Percentiles rank a stretch among this genome's conserved stretches.
Evolutionary conservation across 2,113 vertebrate genomes (phyloP).

Genomic region (Trachemys scripta): DNA sequence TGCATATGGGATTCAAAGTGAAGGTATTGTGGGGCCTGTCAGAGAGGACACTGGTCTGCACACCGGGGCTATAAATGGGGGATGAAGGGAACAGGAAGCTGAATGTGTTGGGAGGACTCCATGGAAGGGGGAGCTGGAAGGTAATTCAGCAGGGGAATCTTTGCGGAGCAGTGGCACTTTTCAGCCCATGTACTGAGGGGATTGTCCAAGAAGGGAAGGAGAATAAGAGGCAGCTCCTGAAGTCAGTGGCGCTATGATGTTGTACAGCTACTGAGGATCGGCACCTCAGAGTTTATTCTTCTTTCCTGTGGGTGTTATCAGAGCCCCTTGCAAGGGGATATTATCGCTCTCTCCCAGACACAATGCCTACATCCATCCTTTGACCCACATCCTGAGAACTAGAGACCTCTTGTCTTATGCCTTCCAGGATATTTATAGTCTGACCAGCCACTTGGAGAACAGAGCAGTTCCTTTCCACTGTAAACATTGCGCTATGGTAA

Average conservation of each 20-base stretch:
- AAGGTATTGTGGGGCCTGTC: not conserved
- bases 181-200: not conserved
- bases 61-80: accelerated
- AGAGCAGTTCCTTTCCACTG: conserved; percentile 62
- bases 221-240: conserved; percentile 2
- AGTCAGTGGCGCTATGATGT: not conserved
- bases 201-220: conserved; percentile 37
- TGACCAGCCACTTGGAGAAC: conserved; percentile 53
- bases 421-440: conserved; percentile 65
- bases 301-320: conserved; percentile 71
- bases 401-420: conserved; percentile 60
- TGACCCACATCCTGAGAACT: conserved; percentile 73
- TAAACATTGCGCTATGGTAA: conserved; percentile 18
- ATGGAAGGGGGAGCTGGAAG: not conserved
- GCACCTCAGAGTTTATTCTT: conserved; percentile 27
- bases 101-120: not conserved
- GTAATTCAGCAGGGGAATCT: not conserved
- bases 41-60: not conserved
- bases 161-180: not conserved
- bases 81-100: not conserved
- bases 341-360: conserved; percentile 56
- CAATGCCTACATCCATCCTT: conserved; percentile 68
- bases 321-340: conserved; percentile 40
- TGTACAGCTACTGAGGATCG: conserved; percentile 38
- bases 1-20: not conserved